Conservation (phyloP, 2,888 invertebrate species). For the Pinctada fucata region DNA sequence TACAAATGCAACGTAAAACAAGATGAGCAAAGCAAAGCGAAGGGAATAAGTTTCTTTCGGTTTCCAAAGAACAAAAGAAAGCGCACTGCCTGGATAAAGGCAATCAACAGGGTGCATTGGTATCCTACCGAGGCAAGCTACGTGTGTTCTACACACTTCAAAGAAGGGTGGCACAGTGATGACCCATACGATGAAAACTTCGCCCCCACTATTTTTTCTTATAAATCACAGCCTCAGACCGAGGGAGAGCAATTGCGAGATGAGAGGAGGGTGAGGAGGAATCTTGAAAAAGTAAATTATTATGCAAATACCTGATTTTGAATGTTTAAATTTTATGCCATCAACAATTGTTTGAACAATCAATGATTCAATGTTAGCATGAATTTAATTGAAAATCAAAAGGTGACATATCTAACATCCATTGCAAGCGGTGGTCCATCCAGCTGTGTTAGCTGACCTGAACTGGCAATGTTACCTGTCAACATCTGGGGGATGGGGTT, state of each 20-base stretch:
- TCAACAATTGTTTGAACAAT: too few species aligned
- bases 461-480: too few species aligned
- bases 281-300: background rate
- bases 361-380: too few species aligned
- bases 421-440: too few species aligned
- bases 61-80: constrained; percentile 34
- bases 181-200: constrained; percentile 36
- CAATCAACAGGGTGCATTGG: constrained; percentile 36
- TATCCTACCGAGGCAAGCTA: constrained; percentile 19
- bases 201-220: constrained; percentile 3
- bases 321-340: too few species aligned
- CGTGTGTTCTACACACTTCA: constrained; percentile 38
- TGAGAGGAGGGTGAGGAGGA: background rate
- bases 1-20: constrained; percentile 12
- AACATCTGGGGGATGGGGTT: too few species aligned
- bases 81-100: constrained; percentile 33
- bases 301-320: too few species aligned
- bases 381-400: too few species aligned
- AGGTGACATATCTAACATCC: too few species aligned
- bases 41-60: constrained; percentile 24
- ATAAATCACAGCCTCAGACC: background rate
- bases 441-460: too few species aligned
- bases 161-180: constrained; percentile 42
- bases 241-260: background rate
- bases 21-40: constrained; percentile 11